A percentile compares a stretch with the other conserved stretches of the same genome.
Evolutionary conservation across 2,888 invertebrate species (phyloP).

Genomic region (Entomobrya proxima): DNA sequence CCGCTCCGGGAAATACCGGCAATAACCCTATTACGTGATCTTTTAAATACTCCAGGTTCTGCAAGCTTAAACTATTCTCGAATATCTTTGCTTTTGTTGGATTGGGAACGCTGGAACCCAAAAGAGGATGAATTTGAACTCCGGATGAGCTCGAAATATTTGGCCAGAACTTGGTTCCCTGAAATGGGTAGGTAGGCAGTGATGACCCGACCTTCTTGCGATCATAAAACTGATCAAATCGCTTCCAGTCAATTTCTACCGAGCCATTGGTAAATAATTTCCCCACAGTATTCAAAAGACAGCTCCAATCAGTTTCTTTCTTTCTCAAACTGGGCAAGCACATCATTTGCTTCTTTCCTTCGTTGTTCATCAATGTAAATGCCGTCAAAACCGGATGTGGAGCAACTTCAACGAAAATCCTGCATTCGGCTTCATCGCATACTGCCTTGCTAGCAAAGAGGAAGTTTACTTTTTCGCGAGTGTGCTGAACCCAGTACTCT

Average conservation of each 20-base stretch:
- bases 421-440: slow-evolving; percentile 28
- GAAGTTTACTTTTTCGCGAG: slow-evolving; percentile 66
- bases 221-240: slow-evolving; percentile 51
- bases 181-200: slow-evolving; percentile 65
- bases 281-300: slow-evolving; percentile 38
- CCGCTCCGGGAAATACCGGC: slow-evolving; percentile 64
- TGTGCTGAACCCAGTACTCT: slow-evolving; percentile 69
- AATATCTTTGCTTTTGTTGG: slow-evolving; percentile 53
- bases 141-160: neutral
- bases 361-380: slow-evolving; percentile 59
- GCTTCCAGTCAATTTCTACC: slow-evolving; percentile 58
- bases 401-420: slow-evolving; percentile 66
- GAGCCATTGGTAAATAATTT: slow-evolving; percentile 60
- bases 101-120: slow-evolving; percentile 54
- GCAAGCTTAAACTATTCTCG: slow-evolving; percentile 12
- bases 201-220: slow-evolving; percentile 44
- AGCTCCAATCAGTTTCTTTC: slow-evolving; percentile 61
- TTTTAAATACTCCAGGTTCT: slow-evolving; percentile 38
- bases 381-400: slow-evolving; percentile 68
- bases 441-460: slow-evolving; percentile 48
- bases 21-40: slow-evolving; percentile 56
- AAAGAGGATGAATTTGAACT: slow-evolving; percentile 56
- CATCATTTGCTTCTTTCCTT: slow-evolving; percentile 4
- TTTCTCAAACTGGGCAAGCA: slow-evolving; percentile 64
- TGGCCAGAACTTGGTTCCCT: slow-evolving; percentile 60